These are phyloP conservation scores for Pogonocherus hispidulus DNA, from an alignment of 2,888 invertebrate species.

Conservation along the genomic window DNA sequence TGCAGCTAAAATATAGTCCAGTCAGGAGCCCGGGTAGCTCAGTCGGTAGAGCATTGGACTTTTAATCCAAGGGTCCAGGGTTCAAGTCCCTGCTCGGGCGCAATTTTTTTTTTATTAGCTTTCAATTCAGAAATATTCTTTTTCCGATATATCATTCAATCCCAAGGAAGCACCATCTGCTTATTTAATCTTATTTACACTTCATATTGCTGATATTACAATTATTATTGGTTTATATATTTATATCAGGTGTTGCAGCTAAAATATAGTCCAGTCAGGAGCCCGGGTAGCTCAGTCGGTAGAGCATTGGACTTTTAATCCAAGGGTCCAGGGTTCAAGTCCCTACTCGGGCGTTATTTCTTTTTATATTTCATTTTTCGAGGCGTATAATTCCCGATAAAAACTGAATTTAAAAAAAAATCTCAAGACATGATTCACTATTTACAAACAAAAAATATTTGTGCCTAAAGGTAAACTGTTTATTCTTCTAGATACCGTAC, in stretches of 20 bases:
- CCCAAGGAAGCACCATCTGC: too few species aligned
- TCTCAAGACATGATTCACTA: too few species aligned
- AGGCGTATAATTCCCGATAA: too few species aligned
- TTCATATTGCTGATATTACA: too few species aligned
- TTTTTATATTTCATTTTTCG: too few species aligned
- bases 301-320: slow-evolving; percentile 84
- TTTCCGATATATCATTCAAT: too few species aligned
- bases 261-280: neutral
- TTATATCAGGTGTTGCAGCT: neutral
- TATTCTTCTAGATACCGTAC: too few species aligned
- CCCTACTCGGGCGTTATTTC: slow-evolving; percentile 78
- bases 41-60: slow-evolving; percentile 83
- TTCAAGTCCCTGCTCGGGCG: slow-evolving; percentile 84
- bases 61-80: slow-evolving; percentile 85
- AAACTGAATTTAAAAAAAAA: too few species aligned
- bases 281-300: slow-evolving; percentile 83
- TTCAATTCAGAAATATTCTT: too few species aligned
- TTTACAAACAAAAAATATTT: too few species aligned
- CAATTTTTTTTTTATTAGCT: slow-evolving; percentile 62
- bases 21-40: slow-evolving; percentile 76
- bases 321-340: slow-evolving; percentile 85
- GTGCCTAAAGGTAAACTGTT: too few species aligned
- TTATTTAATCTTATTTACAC: too few species aligned
- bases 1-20: neutral
- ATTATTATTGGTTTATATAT: neutral